Conservation (phyloP, 2,888 invertebrate genomes). For the Drosophila tanythrix region DNA sequence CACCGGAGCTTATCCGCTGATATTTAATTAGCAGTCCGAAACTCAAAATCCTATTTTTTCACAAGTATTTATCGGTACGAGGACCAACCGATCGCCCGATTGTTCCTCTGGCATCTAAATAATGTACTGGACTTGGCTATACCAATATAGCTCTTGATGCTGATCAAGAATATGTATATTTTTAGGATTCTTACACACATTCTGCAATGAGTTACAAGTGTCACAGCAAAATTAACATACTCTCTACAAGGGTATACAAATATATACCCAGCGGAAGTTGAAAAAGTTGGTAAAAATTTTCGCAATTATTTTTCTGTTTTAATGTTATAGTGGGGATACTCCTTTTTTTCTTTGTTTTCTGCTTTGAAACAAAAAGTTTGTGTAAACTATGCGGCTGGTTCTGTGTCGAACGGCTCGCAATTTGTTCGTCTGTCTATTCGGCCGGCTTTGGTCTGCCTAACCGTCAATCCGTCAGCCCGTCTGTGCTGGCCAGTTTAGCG, state of each 20-base stretch:
- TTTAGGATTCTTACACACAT: background rate
- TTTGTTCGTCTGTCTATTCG: conserved; percentile 30
- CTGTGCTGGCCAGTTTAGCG: conserved; percentile 65
- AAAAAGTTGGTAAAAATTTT: conserved; percentile 75
- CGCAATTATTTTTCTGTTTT: conserved; percentile 78
- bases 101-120: conserved; percentile 10
- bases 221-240: background rate
- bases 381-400: conserved; percentile 71
- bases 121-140: background rate
- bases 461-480: background rate
- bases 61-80: background rate
- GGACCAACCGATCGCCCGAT: background rate
- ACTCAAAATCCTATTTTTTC: background rate
- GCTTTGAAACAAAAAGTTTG: conserved; percentile 76
- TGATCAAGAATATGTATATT: background rate
- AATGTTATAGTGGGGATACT: conserved; percentile 69
- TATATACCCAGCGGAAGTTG: conserved; percentile 56
- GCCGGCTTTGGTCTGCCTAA: background rate
- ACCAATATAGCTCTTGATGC: background rate
- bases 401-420: conserved; percentile 39
- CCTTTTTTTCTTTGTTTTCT: conserved; percentile 28
- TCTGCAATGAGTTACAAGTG: background rate
- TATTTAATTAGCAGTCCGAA: background rate
- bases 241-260: background rate
- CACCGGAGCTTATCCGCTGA: background rate